Evolutionary conservation across 2,888 invertebrate species (phyloP).

Genomic region (Aporophyla nigra): DNA sequence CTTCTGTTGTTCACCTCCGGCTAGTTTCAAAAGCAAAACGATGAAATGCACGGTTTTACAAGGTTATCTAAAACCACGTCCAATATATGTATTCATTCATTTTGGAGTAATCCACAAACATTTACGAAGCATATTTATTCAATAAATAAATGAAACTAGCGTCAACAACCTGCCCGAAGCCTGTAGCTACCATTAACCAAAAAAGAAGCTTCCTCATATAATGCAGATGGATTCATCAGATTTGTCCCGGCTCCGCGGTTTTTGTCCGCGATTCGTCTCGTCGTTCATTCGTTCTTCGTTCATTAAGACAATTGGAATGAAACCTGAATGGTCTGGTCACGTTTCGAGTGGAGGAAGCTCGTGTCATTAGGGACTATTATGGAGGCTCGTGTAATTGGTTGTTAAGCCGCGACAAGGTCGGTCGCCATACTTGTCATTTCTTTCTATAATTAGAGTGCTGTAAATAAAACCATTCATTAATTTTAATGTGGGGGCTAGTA

Average conservation of each 20-base stretch:
- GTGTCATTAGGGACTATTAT: slow-evolving; percentile 82
- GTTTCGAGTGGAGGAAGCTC: slow-evolving; percentile 77
- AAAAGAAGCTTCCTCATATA: slow-evolving; percentile 26
- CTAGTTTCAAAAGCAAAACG: too few relatives aligned
- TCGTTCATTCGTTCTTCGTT: slow-evolving; percentile 61
- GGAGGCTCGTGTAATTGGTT: slow-evolving; percentile 77
- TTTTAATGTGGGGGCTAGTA: slow-evolving; percentile 34
- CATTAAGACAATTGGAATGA: slow-evolving; percentile 67
- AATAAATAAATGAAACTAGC: slow-evolving; percentile 14
- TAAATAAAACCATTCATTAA: slow-evolving; percentile 61
- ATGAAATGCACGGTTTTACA: too few relatives aligned
- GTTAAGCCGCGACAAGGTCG: slow-evolving; percentile 70
- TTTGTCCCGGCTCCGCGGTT: slow-evolving; percentile 65
- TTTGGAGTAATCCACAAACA: background rate
- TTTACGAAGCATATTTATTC: background rate
- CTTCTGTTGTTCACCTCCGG: background rate
- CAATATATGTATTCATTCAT: background rate
- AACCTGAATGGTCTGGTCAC: slow-evolving; percentile 70
- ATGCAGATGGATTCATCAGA: slow-evolving; percentile 59
- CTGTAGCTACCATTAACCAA: slow-evolving; percentile 32
- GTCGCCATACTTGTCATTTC: slow-evolving; percentile 67
- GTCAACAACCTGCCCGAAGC: slow-evolving; percentile 40
- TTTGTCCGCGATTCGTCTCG: slow-evolving; percentile 66
- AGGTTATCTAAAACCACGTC: too few relatives aligned
- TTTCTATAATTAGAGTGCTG: slow-evolving; percentile 68